Conservation (phyloP, 2,888 invertebrate genomes). For the Resseliella maxima region DNA sequence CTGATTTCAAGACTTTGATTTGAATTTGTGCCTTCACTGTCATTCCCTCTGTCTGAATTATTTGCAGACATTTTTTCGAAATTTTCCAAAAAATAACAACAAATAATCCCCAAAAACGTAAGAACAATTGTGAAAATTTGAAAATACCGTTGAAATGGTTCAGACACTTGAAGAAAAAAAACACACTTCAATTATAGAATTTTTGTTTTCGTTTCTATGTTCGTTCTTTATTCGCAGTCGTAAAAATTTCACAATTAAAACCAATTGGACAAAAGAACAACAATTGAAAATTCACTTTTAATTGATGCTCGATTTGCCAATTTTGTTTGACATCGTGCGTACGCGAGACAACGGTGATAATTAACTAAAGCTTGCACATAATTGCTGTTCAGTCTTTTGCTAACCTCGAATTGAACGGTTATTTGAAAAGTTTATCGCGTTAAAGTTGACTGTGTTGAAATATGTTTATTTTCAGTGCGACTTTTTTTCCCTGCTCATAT, state of each 20-base stretch:
- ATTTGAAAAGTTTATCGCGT: constrained; percentile 8
- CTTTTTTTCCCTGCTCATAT: neutral
- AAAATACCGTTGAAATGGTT: neutral
- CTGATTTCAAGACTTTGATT: neutral
- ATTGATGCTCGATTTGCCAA: neutral
- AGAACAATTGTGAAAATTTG: too few species aligned
- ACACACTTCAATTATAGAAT: too few species aligned
- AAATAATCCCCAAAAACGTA: too few species aligned
- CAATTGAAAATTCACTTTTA: neutral
- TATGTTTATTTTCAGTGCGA: neutral
- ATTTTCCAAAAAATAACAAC: too few species aligned
- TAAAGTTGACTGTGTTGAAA: neutral
- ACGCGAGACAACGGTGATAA: neutral
- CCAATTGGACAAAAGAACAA: neutral
- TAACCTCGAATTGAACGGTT: constrained; percentile 1
- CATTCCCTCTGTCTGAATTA: neutral
- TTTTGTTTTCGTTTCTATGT: too few species aligned
- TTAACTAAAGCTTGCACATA: constrained; percentile 8
- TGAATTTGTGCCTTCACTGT: neutral
- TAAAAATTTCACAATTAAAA: neutral
- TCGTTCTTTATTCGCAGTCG: too few species aligned
- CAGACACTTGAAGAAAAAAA: too few species aligned
- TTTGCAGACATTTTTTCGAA: neutral
- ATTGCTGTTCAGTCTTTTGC: neutral
- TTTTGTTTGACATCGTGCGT: constrained; percentile 4